Percentiles rank a stretch among this genome's conserved stretches.
phyloP scores from a whole-genome alignment of 92 coral and sea anemone genomes.

The Siderastrea siderea region DNA sequence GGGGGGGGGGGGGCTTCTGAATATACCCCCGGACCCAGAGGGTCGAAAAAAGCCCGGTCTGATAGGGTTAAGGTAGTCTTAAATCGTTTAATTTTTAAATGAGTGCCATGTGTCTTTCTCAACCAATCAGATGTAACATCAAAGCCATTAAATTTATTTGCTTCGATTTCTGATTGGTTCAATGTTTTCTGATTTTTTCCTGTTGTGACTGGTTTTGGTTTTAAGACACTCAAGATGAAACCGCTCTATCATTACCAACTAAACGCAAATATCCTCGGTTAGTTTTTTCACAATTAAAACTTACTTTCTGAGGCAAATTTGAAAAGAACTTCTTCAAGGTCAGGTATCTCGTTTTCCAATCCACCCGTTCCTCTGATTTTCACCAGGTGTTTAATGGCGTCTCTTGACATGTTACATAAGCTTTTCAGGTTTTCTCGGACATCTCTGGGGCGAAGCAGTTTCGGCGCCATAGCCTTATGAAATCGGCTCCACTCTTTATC shows the following conservation, averaged over 20 bases:
- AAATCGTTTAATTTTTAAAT: too few species aligned
- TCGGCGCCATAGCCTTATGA: conserved; percentile 11
- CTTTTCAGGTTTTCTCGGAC: conserved; percentile 6
- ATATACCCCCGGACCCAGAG: too few species aligned
- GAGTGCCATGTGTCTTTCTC: too few species aligned
- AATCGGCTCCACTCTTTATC: conserved; percentile 14
- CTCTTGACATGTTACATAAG: neutral
- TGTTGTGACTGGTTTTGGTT: neutral
- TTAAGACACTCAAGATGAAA: neutral
- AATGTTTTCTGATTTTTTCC: too few species aligned
- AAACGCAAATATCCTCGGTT: neutral
- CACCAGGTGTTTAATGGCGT: neutral
- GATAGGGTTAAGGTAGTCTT: too few species aligned
- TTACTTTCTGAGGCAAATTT: conserved; percentile 8
- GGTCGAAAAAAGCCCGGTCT: too few species aligned
- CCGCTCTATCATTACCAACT: neutral
- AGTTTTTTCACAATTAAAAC: neutral
- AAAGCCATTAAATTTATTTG: too few species aligned
- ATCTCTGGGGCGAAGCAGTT: conserved; percentile 6
- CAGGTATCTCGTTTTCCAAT: neutral
- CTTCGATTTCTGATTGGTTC: too few species aligned
- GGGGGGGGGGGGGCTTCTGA: too few species aligned
- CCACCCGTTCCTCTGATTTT: neutral
- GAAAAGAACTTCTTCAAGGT: conserved; percentile 2
- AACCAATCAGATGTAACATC: too few species aligned